phyloP scores from a whole-genome alignment of 2,888 invertebrate species.

The Dilophus febrilis region DNA sequence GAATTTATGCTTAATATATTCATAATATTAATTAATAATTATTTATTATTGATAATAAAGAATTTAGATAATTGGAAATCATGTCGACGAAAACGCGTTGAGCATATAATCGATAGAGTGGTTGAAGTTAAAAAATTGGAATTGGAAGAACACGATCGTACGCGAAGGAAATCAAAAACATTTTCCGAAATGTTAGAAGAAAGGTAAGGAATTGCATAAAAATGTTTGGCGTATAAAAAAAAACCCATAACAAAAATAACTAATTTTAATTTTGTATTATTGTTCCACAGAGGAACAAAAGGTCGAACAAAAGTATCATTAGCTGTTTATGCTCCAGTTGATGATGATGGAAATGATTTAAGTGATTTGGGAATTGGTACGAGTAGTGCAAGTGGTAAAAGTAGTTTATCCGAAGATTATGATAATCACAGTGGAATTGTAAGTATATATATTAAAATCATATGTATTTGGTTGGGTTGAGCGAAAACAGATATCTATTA shows the following conservation, averaged over 20 bases:
- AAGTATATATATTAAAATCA: no score
- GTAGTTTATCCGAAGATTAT: slow-evolving; percentile 45
- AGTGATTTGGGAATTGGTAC: slow-evolving; percentile 67
- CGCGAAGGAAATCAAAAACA: slow-evolving; percentile 70
- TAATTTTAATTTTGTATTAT: neutral
- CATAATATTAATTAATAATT: no score
- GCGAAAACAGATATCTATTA: neutral
- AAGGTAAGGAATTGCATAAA: slow-evolving; percentile 34
- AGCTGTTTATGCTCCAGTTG: slow-evolving; percentile 61
- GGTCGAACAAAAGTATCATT: slow-evolving; percentile 44
- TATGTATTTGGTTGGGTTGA: no score
- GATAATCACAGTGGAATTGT: slow-evolving; percentile 46
- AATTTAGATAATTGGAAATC: slow-evolving; percentile 91
- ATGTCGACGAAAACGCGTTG: slow-evolving; percentile 78
- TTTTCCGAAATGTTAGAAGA: slow-evolving; percentile 91
- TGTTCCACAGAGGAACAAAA: slow-evolving; percentile 30
- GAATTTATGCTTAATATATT: no score
- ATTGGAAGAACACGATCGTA: slow-evolving; percentile 54
- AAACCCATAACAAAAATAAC: no score
- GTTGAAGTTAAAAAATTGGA: slow-evolving; percentile 79
- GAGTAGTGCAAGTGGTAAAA: slow-evolving; percentile 37
- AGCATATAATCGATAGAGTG: slow-evolving; percentile 76
- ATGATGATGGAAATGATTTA: slow-evolving; percentile 68
- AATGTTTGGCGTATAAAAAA: no score
- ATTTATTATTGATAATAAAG: no score